Evolutionary conservation across 2,113 vertebrate genomes (phyloP).

Genomic region (Pachyramphus minor): DNA sequence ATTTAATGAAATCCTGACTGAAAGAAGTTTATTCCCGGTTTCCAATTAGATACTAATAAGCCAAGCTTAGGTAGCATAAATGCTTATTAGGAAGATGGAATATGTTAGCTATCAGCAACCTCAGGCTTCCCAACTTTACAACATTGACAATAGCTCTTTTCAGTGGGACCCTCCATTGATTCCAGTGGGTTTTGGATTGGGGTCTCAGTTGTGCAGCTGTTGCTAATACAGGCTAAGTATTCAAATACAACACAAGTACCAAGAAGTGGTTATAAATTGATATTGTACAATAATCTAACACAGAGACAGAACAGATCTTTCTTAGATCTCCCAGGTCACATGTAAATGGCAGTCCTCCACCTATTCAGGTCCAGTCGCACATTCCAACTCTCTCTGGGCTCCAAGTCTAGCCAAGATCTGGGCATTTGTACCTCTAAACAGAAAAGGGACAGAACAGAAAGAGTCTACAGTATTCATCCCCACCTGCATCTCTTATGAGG

Average conservation of each 20-base stretch:
- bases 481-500: neutral
- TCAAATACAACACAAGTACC: neutral
- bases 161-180: neutral
- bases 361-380: neutral
- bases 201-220: neutral
- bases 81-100: neutral
- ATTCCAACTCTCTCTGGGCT: neutral
- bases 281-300: neutral
- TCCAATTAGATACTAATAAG: neutral
- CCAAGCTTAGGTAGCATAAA: neutral
- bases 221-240: neutral
- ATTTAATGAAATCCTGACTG: constrained; percentile 7
- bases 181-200: neutral
- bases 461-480: neutral
- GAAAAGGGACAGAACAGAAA: neutral
- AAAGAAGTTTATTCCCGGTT: neutral
- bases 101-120: neutral
- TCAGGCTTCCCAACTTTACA: neutral
- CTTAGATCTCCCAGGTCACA: neutral
- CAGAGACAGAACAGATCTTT: neutral
- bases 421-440: neutral
- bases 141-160: neutral
- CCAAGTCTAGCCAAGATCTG: neutral
- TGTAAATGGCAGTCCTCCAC: neutral
- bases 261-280: neutral